Base-by-base conservation (phyloP, 2,888 invertebrate species). In the Oxytorus armatus region DNA sequence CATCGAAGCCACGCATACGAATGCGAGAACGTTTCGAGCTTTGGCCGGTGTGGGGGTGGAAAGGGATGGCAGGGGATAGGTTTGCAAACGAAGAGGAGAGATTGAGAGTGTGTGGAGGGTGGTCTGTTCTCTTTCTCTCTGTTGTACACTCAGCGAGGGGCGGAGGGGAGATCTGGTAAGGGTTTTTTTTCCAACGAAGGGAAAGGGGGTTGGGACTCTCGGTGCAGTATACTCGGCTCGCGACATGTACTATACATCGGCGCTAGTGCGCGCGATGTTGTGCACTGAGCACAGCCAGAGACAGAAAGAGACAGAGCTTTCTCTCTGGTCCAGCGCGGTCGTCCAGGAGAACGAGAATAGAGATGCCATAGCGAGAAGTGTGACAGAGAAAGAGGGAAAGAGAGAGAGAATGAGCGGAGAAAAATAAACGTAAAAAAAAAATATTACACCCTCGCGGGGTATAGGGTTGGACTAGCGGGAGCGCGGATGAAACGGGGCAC, bases 1-100 rank as follows among this genome's bases (percentile, higher is more conserved):
- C 88, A 91, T 91, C 91, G 91, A 91, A 92, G 86, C 90, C 91
- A 91, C 92, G 91, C 90, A 91, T 91, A 91, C 91, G 90, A 91
- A 91, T 90, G 89, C 89, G 88, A 75, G 76, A 59, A 86, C 83
- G 84, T 81, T 82, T n/a, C 72, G 78, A 57, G 79, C 39, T 73
- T 49, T 36, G 44, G 75, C 23, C 61, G 29, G 14, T n/a, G 65
- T 57, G 65, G 33, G 74, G 66, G 23, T 57, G 57, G 49, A 53
- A 47, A 65, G 68, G 42, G 65, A 14, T 49, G 53, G n/a, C 3
- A 21, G 10, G 55, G 51, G 47, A 23, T 44, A 55, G 42, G 65
- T 23, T 82, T 81, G 82, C 81, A 81, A 84, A 79, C 82, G 83
- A 84, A 86, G 80, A 77, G 85, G 68, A 55, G 36, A 66, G 36